These are phyloP conservation scores for Eilema griseolum DNA, from an alignment of 2,888 invertebrate genomes.

Conservation along the genomic window DNA sequence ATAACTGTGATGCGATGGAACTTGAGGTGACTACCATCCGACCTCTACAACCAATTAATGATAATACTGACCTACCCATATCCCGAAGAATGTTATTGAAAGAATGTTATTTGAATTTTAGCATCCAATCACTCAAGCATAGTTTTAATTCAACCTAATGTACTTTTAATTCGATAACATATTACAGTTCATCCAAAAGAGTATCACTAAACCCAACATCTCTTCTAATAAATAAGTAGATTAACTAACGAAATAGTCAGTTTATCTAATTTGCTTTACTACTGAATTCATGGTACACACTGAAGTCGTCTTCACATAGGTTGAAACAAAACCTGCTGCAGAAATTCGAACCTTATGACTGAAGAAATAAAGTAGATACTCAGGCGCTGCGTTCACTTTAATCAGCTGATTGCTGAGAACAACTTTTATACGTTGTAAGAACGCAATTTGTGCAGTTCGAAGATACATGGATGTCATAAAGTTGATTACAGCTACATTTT, in stretches of 20 bases:
- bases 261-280: slow-evolving; percentile 51
- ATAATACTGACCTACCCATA: no score
- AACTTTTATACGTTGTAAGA: slow-evolving; percentile 76
- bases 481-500: slow-evolving; percentile 48
- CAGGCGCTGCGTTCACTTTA: slow-evolving; percentile 36
- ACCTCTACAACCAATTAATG: no score
- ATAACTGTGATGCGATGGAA: no score
- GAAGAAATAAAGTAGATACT: slow-evolving; percentile 29
- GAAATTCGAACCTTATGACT: slow-evolving; percentile 31
- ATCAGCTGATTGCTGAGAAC: slow-evolving; percentile 57
- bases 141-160: slow-evolving; percentile 16
- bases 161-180: slow-evolving; percentile 20
- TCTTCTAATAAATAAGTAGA: slow-evolving; percentile 37
- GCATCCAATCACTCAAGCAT: slow-evolving; percentile 17
- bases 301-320: slow-evolving; percentile 50
- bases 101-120: background rate
- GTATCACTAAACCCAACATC: slow-evolving; percentile 38
- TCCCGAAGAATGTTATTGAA: no score
- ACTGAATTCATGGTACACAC: slow-evolving; percentile 48
- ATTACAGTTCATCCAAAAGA: slow-evolving; percentile 30
- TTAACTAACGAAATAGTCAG: slow-evolving; percentile 47
- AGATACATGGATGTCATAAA: slow-evolving; percentile 55
- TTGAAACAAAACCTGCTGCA: slow-evolving; percentile 16
- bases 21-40: no score
- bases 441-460: slow-evolving; percentile 68